A percentile compares a stretch with the other conserved stretches of the same genome.
These are phyloP conservation scores for Philereme vetulata DNA, from an alignment of 2,888 invertebrate genomes.

Conservation along the genomic window DNA sequence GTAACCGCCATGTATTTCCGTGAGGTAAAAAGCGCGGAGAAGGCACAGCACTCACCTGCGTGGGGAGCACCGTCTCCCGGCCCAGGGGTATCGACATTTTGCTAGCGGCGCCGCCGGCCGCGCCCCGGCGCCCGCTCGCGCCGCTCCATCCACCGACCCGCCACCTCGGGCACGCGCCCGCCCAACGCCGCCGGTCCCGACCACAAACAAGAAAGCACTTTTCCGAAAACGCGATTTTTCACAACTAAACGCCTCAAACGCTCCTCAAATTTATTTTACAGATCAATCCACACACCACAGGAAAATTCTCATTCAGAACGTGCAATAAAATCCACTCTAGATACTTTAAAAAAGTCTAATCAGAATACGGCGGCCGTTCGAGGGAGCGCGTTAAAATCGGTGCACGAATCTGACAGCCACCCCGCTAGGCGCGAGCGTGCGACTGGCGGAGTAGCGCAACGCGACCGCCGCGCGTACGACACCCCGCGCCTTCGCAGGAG, in stretches of 20 bases:
- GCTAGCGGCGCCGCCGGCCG: constrained; percentile 82
- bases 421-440: constrained; percentile 67
- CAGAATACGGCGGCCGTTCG: constrained; percentile 52
- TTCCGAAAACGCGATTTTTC: constrained; percentile 60
- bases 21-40: constrained; percentile 8
- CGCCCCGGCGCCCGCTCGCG: constrained; percentile 80
- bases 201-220: constrained; percentile 75
- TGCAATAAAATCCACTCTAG: constrained; percentile 31
- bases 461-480: constrained; percentile 50
- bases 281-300: constrained; percentile 53
- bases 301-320: constrained; percentile 47
- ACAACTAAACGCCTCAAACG: constrained; percentile 47
- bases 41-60: constrained; percentile 70
- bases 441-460: constrained; percentile 65
- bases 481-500: constrained; percentile 46
- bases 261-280: constrained; percentile 39
- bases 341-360: constrained; percentile 49
- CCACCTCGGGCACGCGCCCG: constrained; percentile 56
- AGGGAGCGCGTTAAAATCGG: constrained; percentile 52
- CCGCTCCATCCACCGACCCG: constrained; percentile 77
- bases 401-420: constrained; percentile 57
- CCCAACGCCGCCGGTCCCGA: constrained; percentile 50
- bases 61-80: constrained; percentile 80
- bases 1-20: constrained; percentile 3
- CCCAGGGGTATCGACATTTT: constrained; percentile 83